These are phyloP conservation scores for Sphenodon punctatus DNA, from an alignment of 2,797 vertebrate species.

Conservation along the genomic window DNA sequence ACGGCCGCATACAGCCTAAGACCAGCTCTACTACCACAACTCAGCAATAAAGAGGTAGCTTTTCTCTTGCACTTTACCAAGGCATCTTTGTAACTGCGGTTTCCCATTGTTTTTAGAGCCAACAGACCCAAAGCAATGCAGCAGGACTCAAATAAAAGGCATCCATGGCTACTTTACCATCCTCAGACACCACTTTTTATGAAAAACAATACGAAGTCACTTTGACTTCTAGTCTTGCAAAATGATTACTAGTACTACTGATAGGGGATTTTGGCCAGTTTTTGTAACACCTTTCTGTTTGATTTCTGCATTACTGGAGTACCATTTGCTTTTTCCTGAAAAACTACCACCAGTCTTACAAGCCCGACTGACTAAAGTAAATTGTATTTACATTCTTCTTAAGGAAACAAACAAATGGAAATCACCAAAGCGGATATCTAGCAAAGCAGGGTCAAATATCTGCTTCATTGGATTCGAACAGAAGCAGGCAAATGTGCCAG, in stretches of 20 bases:
- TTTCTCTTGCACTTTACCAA: not conserved
- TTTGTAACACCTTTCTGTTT: not conserved
- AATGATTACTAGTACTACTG: not conserved
- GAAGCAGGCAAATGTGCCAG: too few species aligned
- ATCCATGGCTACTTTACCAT: not conserved
- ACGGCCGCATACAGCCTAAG: too few species aligned
- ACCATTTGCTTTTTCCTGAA: not conserved
- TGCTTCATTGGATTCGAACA: too few species aligned
- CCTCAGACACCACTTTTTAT: not conserved
- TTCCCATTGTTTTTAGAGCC: not conserved
- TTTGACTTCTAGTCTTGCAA: not conserved
- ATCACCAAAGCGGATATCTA: too few species aligned
- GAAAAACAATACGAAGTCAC: not conserved
- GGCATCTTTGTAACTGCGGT: not conserved
- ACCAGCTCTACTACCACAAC: not conserved
- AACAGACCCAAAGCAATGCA: not conserved
- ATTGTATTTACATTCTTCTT: fast-evolving
- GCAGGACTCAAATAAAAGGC: too few species aligned
- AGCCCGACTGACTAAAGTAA: not conserved
- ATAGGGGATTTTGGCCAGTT: fast-evolving
- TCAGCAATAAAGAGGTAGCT: not conserved
- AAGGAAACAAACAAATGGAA: not conserved
- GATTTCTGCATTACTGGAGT: not conserved
- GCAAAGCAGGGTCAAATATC: too few species aligned
- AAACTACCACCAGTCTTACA: not conserved